Conservation (phyloP, 2,797 vertebrate genomes). For the Pampus argenteus region DNA sequence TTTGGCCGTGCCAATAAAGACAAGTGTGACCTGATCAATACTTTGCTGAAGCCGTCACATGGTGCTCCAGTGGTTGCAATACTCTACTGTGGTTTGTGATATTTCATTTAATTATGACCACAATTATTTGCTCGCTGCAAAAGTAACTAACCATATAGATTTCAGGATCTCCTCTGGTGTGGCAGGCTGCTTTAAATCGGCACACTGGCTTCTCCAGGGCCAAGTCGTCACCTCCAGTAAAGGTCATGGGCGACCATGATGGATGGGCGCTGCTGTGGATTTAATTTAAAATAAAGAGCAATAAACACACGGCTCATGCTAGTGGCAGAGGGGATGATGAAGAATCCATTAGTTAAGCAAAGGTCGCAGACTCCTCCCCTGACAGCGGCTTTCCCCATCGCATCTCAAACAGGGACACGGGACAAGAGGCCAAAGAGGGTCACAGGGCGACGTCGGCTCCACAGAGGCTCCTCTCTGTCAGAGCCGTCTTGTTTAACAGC, state of each 20-base stretch:
- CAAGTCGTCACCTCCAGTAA: slow-evolving; percentile 84
- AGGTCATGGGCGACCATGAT: slow-evolving; percentile 83
- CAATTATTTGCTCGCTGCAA: neutral
- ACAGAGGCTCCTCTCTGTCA: slow-evolving; percentile 54
- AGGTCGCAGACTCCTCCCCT: slow-evolving; percentile 87
- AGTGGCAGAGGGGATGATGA: slow-evolving; percentile 77
- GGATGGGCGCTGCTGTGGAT: slow-evolving; percentile 81
- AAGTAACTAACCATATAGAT: slow-evolving; percentile 15
- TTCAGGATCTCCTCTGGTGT: slow-evolving; percentile 25
- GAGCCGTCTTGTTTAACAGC: slow-evolving; percentile 81
- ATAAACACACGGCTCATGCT: slow-evolving; percentile 79
- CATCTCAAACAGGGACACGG: slow-evolving; percentile 67
- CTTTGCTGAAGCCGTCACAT: neutral
- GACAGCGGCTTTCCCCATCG: slow-evolving; percentile 77
- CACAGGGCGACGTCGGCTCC: slow-evolving; percentile 65
- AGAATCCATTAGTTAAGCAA: slow-evolving; percentile 88
- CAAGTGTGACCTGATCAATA: slow-evolving; percentile 6
- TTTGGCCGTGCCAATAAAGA: slow-evolving; percentile 4
- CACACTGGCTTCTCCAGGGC: slow-evolving; percentile 56
- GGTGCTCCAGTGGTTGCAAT: neutral
- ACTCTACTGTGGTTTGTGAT: neutral
- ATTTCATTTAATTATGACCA: neutral
- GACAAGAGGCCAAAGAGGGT: slow-evolving; percentile 76
- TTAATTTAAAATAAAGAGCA: slow-evolving; percentile 88
- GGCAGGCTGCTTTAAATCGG: slow-evolving; percentile 49